Percentiles rank a stretch among this genome's conserved stretches.
phyloP scores from a whole-genome alignment of 1,140 invertebrate species.

The Temnothorax curvispinosus region DNA sequence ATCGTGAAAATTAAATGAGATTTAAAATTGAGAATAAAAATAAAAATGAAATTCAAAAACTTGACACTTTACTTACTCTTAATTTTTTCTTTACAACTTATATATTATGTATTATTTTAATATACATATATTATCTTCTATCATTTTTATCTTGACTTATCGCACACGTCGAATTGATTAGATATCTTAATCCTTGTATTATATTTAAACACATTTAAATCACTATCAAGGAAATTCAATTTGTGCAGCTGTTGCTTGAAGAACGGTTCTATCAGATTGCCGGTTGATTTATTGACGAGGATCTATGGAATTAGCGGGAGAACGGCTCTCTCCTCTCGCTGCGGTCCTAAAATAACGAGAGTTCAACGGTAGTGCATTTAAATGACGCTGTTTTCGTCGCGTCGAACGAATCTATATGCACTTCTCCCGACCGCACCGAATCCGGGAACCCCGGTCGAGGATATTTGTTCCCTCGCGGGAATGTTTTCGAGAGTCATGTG shows the following conservation, averaged over 20 bases:
- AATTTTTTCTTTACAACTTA: neutral
- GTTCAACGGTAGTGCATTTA: neutral
- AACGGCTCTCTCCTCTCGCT: neutral
- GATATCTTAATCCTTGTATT: neutral
- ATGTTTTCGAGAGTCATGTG: constrained; percentile 13
- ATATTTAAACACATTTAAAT: neutral
- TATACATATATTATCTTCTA: neutral
- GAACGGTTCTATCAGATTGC: neutral
- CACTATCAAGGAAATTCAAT: neutral
- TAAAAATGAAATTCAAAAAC: neutral
- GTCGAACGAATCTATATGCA: neutral
- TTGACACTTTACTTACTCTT: neutral
- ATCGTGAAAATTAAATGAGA: too few species aligned
- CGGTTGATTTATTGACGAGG: neutral
- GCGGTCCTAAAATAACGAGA: constrained; percentile 14
- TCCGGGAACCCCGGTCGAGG: neutral
- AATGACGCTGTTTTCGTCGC: neutral
- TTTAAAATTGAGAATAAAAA: neutral
- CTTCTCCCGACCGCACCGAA: neutral
- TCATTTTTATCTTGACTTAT: neutral
- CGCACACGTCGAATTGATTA: neutral
- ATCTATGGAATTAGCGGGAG: neutral
- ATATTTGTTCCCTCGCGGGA: neutral
- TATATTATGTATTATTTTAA: too few species aligned
- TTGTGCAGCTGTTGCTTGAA: neutral